A percentile compares a stretch with the other conserved stretches of the same genome.
phyloP scores from a whole-genome alignment of 1,140 invertebrate genomes.

The Drosophila pseudoobscura region DNA sequence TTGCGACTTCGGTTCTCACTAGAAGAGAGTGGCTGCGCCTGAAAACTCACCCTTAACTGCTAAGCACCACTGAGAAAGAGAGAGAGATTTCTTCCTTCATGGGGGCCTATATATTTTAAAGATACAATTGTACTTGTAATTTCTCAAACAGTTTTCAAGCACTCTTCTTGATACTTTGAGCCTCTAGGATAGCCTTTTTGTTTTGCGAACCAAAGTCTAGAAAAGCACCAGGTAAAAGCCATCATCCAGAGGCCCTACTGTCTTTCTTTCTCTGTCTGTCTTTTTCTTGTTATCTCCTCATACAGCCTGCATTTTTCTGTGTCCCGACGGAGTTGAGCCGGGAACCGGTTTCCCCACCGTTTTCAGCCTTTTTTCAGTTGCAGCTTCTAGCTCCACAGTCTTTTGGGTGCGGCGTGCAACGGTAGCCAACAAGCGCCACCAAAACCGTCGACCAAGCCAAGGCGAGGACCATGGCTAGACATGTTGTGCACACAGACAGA shows the following conservation, averaged over 20 bases:
- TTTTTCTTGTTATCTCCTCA: constrained; percentile 24
- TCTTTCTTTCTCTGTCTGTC: constrained; percentile 8
- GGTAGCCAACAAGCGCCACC: constrained; percentile 74
- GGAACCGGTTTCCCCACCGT: constrained; percentile 30
- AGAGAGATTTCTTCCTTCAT: too few species aligned
- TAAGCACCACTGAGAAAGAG: too few species aligned
- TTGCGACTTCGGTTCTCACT: too few species aligned
- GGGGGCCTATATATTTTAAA: too few species aligned
- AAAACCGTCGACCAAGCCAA: constrained; percentile 19
- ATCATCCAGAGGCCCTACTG: constrained; percentile 13
- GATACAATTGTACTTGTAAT: too few species aligned
- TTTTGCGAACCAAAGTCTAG: too few species aligned
- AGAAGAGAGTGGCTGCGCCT: too few species aligned
- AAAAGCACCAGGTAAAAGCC: too few species aligned
- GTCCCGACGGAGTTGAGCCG: constrained; percentile 17
- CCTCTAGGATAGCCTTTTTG: too few species aligned
- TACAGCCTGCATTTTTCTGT: constrained; percentile 30
- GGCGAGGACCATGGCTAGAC: constrained; percentile 54
- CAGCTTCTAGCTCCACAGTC: constrained; percentile 21
- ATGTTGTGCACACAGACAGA: constrained; percentile 36
- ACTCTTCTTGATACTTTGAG: too few species aligned
- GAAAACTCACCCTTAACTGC: too few species aligned
- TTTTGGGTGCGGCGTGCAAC: constrained; percentile 65
- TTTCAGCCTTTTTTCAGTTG: not conserved
- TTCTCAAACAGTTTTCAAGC: too few species aligned